phyloP scores from a whole-genome alignment of 92 coral and sea anemone genomes.

The Bergia puertoricense region DNA sequence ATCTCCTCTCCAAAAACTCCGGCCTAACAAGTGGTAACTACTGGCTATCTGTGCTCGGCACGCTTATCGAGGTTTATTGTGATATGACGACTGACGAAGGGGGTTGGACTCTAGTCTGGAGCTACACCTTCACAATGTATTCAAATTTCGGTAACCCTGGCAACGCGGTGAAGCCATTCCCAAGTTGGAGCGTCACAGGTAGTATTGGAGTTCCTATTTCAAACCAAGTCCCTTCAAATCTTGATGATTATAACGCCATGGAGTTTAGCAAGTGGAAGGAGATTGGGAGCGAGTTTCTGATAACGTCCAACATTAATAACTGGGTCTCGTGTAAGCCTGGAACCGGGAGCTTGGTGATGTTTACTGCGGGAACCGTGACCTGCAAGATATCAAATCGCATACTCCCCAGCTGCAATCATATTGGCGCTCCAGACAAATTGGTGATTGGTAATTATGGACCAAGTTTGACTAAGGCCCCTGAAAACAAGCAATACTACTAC shows the following conservation, averaged over 20 bases:
- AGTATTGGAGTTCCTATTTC: neutral
- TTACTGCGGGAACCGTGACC: neutral
- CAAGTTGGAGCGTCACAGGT: neutral
- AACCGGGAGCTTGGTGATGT: neutral
- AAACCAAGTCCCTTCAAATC: neutral
- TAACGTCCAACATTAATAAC: neutral
- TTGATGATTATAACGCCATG: neutral
- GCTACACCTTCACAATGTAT: neutral
- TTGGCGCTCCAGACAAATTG: neutral
- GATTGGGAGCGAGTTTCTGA: neutral
- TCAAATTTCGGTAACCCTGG: neutral
- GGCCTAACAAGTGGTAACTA: neutral
- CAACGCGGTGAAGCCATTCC: neutral
- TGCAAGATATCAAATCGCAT: neutral
- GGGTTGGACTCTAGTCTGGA: slow-evolving; percentile 5
- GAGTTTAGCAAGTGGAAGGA: neutral
- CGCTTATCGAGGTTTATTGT: neutral
- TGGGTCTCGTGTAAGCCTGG: neutral
- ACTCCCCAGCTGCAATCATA: neutral
- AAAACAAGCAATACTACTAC: neutral
- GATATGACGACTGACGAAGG: neutral
- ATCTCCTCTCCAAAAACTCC: neutral
- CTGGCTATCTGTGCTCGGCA: neutral
- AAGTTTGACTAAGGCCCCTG: neutral
- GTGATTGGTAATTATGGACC: neutral